Evolutionary conservation across 2,113 vertebrate genomes (phyloP).

Genomic region (Dasyurus viverrinus): DNA sequence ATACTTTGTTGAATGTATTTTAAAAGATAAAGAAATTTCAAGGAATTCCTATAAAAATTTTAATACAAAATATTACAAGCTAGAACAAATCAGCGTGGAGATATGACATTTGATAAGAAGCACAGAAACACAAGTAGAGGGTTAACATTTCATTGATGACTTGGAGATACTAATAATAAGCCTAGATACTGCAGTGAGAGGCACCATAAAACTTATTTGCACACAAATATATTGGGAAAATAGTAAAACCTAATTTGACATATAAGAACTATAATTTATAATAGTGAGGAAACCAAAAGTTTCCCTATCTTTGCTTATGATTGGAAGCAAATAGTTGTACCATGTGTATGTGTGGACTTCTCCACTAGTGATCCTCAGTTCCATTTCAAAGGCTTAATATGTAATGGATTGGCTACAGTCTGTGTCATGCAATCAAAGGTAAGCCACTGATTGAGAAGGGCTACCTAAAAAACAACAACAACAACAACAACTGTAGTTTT

Average conservation of each 20-base stretch:
- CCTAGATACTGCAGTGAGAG: constrained; percentile 66
- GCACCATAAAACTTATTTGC: constrained; percentile 61
- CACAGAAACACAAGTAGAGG: constrained; percentile 64
- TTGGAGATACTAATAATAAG: constrained; percentile 13
- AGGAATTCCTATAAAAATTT: constrained; percentile 78
- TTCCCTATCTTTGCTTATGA: constrained; percentile 23
- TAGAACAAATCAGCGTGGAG: constrained; percentile 73
- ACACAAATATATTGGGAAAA: constrained; percentile 49
- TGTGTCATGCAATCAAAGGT: constrained; percentile 69
- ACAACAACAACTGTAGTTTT: constrained; percentile 38
- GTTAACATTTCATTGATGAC: constrained; percentile 75
- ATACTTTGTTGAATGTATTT: constrained; percentile 76
- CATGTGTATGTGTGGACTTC: constrained; percentile 34
- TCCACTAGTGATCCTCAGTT: constrained; percentile 44
- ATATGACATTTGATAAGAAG: constrained; percentile 70
- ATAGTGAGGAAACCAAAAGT: constrained; percentile 61
- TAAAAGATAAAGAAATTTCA: constrained; percentile 78
- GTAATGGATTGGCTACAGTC: constrained; percentile 48
- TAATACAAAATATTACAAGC: constrained; percentile 80
- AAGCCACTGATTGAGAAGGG: constrained; percentile 67
- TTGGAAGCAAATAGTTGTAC: constrained; percentile 43
- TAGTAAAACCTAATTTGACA: constrained; percentile 48
- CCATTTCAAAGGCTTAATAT: constrained; percentile 52
- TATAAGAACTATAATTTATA: constrained; percentile 34
- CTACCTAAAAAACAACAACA: constrained; percentile 24